Evolutionary conservation across 2,888 invertebrate genomes (phyloP).

Genomic region (Amphiduros pacificus): DNA sequence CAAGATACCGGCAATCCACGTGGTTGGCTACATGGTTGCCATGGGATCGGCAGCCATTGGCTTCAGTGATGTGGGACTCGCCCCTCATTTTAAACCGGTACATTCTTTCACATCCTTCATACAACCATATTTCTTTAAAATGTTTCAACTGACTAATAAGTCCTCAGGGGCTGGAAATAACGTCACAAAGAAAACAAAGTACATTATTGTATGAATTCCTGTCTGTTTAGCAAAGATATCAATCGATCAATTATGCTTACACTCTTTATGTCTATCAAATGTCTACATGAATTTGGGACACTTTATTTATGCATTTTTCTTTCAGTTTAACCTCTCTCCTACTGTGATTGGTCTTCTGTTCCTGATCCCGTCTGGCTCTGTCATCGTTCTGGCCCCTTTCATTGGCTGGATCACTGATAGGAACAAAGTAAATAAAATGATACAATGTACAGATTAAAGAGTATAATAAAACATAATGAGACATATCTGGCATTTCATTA

Average conservation of each 20-base stretch:
- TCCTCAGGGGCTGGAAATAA: too few relatives aligned
- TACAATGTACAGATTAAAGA: not conserved
- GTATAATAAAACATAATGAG: not conserved
- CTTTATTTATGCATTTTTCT: not conserved
- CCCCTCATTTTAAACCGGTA: conserved; percentile 10
- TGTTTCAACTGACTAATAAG: not conserved
- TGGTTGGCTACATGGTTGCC: conserved; percentile 11
- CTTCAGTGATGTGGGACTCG: conserved; percentile 17
- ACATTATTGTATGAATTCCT: not conserved
- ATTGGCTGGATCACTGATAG: conserved; percentile 15
- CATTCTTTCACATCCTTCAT: not conserved
- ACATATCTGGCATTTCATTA: not conserved
- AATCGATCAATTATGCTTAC: not conserved
- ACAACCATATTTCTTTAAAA: not conserved
- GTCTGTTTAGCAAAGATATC: not conserved
- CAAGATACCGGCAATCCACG: conserved; percentile 4
- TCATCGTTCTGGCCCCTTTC: conserved; percentile 17
- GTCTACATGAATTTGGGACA: not conserved
- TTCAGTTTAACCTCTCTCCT: conserved; percentile 12
- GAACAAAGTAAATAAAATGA: not conserved
- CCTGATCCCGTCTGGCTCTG: conserved; percentile 15
- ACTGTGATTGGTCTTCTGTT: conserved; percentile 17
- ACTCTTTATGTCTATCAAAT: not conserved
- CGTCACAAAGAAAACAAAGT: not conserved
- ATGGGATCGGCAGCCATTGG: conserved; percentile 17